These are phyloP conservation scores for Rhinoderma darwinii DNA, from an alignment of 2,113 vertebrate genomes.

Conservation along the genomic window DNA sequence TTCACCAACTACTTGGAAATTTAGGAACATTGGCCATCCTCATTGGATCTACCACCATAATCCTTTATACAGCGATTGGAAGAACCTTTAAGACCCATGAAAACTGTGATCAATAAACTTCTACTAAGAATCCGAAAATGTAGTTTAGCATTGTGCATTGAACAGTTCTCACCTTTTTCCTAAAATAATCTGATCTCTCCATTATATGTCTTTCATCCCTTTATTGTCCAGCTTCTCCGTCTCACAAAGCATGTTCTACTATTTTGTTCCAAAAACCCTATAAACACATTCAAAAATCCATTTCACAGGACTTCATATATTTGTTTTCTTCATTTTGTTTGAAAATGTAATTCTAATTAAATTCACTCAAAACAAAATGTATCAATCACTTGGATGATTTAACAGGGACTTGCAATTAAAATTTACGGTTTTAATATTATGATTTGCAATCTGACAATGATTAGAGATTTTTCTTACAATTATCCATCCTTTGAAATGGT, in stretches of 20 bases:
- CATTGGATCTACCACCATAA: too few relatives aligned
- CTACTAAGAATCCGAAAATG: not conserved
- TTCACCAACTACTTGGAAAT: too few relatives aligned
- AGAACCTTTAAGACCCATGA: too few relatives aligned
- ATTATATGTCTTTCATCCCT: not conserved
- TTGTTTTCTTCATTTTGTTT: not conserved
- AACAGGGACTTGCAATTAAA: constrained; percentile 5
- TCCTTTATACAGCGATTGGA: too few relatives aligned
- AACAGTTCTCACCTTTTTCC: not conserved
- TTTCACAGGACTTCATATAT: not conserved
- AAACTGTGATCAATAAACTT: not conserved
- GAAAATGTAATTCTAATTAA: constrained; percentile 38
- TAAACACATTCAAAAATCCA: not conserved
- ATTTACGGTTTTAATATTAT: not conserved
- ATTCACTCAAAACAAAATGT: constrained; percentile 9
- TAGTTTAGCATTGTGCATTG: not conserved
- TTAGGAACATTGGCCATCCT: too few relatives aligned
- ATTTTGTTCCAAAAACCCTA: not conserved
- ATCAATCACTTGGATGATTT: constrained; percentile 22
- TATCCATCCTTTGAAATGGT: constrained; percentile 12
- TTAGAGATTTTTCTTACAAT: constrained; percentile 10
- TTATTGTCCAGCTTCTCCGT: not conserved
- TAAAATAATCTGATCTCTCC: not conserved
- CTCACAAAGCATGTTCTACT: not conserved
- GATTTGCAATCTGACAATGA: constrained; percentile 17